Evolutionary conservation across 2,888 invertebrate genomes (phyloP), one percentile per base, ranked within the genome.

Genomic region (Spilosoma lubricipeda): DNA sequence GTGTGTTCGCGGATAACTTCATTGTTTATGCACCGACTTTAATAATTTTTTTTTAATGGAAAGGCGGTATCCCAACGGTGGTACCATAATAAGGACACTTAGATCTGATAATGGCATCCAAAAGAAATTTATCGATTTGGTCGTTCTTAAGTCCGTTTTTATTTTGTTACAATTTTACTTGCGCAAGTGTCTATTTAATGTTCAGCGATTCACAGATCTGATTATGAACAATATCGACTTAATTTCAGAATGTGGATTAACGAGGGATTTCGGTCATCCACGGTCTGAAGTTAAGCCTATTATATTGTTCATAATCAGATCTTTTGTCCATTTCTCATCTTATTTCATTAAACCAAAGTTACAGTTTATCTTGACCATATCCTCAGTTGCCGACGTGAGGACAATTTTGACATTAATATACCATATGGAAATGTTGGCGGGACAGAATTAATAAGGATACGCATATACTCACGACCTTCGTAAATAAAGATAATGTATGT

Each of bases 401-500:
- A 77, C 75, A 74, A 67, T 67, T 74, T 73, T 63, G 33, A 30
- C 65, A 72, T 74, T 59, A 73, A 30, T 74, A 75, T 74, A 74
- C 67, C 59, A 30, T 74, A 82, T 83, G 78, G 20, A 74, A 83
- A 83, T 83, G 45, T 73, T 39, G n/a, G 70, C 71, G 68, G 66
- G 15, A 36, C 68, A 76, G 82, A 82, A 78, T 81, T 82, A 83
- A 81, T 82, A 78, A 81, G 71, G 63, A 67, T 48, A 74, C 67
- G 78, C 80, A 78, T 80, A 74, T 73, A 81, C 77, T 70, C 74
- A 68, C 76, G 77, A 78, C 77, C 82, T 82, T 79, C 75, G 68
- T 23, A 20, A 27, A 48, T 23, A 20, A 27, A 48, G 9, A 70
- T 81, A 75, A 74, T 74, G 13, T 79, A 77, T 71, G 48, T 42